Conservation (phyloP, 2,113 vertebrate genomes). For the Ciconia maguari region DNA sequence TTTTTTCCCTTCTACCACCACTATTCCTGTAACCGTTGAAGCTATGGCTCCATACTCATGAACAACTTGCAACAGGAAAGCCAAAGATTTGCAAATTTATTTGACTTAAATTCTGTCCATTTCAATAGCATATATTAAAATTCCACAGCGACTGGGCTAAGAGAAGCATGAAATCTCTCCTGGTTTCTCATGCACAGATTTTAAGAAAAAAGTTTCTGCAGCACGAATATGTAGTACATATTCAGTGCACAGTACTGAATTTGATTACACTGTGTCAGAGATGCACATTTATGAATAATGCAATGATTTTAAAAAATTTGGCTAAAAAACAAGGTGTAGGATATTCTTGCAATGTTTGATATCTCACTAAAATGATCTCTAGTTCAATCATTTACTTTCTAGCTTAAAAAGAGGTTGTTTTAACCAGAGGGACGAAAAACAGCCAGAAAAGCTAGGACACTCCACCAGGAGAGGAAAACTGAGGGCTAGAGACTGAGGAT, state of each 20-base stretch:
- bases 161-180: neutral
- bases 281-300: neutral
- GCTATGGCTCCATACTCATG: neutral
- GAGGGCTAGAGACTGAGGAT: neutral
- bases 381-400: neutral
- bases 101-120: neutral
- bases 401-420: neutral
- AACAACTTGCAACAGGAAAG: neutral
- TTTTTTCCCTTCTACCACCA: neutral
- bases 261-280: neutral
- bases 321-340: neutral
- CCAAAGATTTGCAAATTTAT: neutral
- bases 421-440: neutral
- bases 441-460: neutral
- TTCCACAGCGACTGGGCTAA: neutral
- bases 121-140: neutral
- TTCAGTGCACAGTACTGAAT: neutral
- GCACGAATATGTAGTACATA: neutral
- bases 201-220: neutral
- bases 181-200: neutral
- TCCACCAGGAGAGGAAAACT: neutral
- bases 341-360: neutral
- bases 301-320: neutral
- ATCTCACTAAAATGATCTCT: neutral
- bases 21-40: neutral